These are phyloP conservation scores for Drosophila nasuta DNA, from an alignment of 1,140 invertebrate genomes.

Conservation along the genomic window DNA sequence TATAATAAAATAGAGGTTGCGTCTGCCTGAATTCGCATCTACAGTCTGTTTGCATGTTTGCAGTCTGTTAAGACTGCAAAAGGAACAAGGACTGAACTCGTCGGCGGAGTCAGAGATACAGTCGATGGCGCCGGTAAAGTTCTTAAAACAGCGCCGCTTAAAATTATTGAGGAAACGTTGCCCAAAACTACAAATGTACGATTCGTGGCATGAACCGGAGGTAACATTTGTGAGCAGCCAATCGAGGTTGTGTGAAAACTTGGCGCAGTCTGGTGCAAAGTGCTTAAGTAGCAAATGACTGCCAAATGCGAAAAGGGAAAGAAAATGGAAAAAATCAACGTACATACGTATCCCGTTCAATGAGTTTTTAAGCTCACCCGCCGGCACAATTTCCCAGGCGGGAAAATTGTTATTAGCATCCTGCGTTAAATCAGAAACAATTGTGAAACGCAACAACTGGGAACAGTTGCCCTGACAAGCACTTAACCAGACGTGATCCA, in stretches of 20 bases:
- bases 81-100: slow-evolving; percentile 6
- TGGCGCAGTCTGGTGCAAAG: slow-evolving; percentile 29
- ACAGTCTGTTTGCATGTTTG: slow-evolving; percentile 14
- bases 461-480: slow-evolving; percentile 35
- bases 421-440: slow-evolving; percentile 54
- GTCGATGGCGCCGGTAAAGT: slow-evolving; percentile 43
- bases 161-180: slow-evolving; percentile 54
- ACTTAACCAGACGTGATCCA: slow-evolving; percentile 60
- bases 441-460: slow-evolving; percentile 53
- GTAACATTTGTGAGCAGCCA: slow-evolving; percentile 47
- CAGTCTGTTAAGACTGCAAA: slow-evolving; percentile 23
- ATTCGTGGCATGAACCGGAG: slow-evolving; percentile 18
- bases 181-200: slow-evolving; percentile 16
- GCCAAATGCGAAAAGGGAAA: slow-evolving; percentile 9
- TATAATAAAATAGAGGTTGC: slow-evolving; percentile 39
- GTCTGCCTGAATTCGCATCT: background rate
- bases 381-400: slow-evolving; percentile 19
- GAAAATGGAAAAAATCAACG: slow-evolving; percentile 13
- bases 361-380: slow-evolving; percentile 42
- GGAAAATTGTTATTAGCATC: slow-evolving; percentile 57
- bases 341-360: slow-evolving; percentile 28
- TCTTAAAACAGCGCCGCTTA: slow-evolving; percentile 50
- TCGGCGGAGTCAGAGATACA: background rate
- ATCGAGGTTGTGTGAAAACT: slow-evolving; percentile 24
- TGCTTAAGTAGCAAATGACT: slow-evolving; percentile 35